phyloP scores from a whole-genome alignment of 2,113 vertebrate genomes.

The Oncorhynchus tshawytscha region DNA sequence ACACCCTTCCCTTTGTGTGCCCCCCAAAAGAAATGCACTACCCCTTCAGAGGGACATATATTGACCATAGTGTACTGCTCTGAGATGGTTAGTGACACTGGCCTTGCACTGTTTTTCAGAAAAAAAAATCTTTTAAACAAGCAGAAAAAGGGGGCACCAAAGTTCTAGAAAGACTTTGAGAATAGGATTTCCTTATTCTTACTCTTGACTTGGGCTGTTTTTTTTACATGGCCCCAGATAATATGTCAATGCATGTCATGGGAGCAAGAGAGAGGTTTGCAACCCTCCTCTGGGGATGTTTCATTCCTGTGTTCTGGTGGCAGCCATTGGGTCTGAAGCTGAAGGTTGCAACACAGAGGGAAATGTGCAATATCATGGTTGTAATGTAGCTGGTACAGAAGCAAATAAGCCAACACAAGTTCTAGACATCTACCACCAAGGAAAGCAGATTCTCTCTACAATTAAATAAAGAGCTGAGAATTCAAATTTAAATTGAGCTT shows the following conservation, averaged over 20 bases:
- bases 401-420: slow-evolving; percentile 9
- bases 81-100: slow-evolving; percentile 7
- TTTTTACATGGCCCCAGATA: slow-evolving; percentile 15
- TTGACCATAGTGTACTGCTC: neutral
- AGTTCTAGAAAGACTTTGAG: slow-evolving; percentile 10
- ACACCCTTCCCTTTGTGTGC: slow-evolving; percentile 30
- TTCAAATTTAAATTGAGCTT: neutral
- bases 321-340: slow-evolving; percentile 16
- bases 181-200: slow-evolving; percentile 23
- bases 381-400: slow-evolving; percentile 13
- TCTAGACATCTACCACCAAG: neutral
- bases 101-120: slow-evolving; percentile 14
- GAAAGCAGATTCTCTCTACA: neutral
- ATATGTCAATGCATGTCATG: neutral
- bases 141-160: neutral
- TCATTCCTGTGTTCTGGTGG: slow-evolving; percentile 8
- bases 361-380: slow-evolving; percentile 23
- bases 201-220: slow-evolving; percentile 20
- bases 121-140: slow-evolving; percentile 4
- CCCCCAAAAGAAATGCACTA: slow-evolving; percentile 15
- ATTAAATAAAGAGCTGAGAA: slow-evolving; percentile 2
- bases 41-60: neutral
- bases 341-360: slow-evolving; percentile 20
- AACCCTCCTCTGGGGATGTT: neutral
- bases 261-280: slow-evolving; percentile 9